Evolutionary conservation across 2,113 vertebrate species (phyloP), one percentile per base, ranked within the genome.

Genomic region (Bagarius yarrelli): DNA sequence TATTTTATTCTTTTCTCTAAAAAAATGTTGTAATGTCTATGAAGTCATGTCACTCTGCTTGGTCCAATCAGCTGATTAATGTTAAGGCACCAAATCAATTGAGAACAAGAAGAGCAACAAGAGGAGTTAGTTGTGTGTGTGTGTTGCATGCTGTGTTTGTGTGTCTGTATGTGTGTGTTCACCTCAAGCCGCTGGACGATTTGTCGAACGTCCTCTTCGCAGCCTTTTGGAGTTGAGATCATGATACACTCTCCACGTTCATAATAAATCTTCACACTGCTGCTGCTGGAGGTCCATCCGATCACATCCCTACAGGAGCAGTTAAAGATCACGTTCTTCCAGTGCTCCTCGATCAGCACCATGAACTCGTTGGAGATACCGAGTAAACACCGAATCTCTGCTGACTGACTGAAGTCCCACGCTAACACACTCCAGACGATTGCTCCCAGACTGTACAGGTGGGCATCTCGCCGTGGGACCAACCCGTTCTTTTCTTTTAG

Each of bases 251-350:
- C 97, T 61, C 98, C 98, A 50, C 97, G 93, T 89, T 99, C 98
- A 1, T 99, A 99, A 89, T 98, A 99, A 83, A 99, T 90, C 90
- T 97, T 98, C 83, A 98, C 94, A 83, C 93, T 96, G 93, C 95
- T 94, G 88, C 96, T 88, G 80, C 95, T 95, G 71, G 97, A 98
- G 0, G 98, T 98, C 98, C 98, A 99, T 55, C 98, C 98, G 59
- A 99, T 99, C 80, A 99, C 95, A 60, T 99, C 98, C 76, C 98
- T 94, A 88, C 97, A 98, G 81, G 98, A 98, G 86, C 98, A 99
- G 93, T 99, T 99, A 85, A 99, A 99, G 5, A 98, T 94, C 53
- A 99, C 97, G 0, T 98, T 97, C 92, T 94, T 98, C 11, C 96
- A 96, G 56, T 95, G 95, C 86, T 96, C 95, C 87, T 98, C 96